Percentiles rank a stretch among this genome's conserved stretches.
Conservation (phyloP, 2,888 invertebrate species). For the Ornithoptera alexandrae region DNA sequence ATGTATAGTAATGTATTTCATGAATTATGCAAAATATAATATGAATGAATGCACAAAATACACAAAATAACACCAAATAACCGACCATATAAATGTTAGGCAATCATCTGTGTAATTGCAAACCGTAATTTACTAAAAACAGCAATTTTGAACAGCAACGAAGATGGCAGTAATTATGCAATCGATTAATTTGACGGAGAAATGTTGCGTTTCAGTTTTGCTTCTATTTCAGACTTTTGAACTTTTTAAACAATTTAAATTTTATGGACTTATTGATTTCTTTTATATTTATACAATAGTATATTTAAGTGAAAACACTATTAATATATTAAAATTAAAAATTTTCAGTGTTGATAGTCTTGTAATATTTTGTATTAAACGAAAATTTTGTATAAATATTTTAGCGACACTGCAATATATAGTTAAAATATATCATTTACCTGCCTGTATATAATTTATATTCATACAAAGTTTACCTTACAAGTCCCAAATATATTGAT, state of each 20-base stretch:
- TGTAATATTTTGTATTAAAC: neutral
- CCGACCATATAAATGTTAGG: neutral
- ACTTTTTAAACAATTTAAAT: too few species aligned
- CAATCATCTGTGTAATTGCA: neutral
- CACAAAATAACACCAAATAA: neutral
- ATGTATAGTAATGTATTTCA: too few species aligned
- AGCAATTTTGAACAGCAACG: neutral
- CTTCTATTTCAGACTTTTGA: neutral
- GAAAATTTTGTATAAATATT: neutral
- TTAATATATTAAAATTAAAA: too few species aligned
- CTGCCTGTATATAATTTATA: neutral
- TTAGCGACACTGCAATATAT: neutral
- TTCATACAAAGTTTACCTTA: conserved; percentile 14
- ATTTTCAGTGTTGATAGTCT: neutral
- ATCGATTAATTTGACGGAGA: neutral
- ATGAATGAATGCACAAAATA: too few species aligned
- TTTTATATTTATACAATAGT: too few species aligned
- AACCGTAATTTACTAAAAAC: neutral
- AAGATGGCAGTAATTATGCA: neutral
- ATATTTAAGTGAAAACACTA: too few species aligned
- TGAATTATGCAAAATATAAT: too few species aligned
- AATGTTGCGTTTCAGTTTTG: neutral
- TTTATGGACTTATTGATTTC: too few species aligned
- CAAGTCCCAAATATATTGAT: conserved; percentile 2
- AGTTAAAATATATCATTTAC: neutral